Evolutionary conservation across 2,797 vertebrate species (phyloP).

Genomic region (Lacerta bilineata): DNA sequence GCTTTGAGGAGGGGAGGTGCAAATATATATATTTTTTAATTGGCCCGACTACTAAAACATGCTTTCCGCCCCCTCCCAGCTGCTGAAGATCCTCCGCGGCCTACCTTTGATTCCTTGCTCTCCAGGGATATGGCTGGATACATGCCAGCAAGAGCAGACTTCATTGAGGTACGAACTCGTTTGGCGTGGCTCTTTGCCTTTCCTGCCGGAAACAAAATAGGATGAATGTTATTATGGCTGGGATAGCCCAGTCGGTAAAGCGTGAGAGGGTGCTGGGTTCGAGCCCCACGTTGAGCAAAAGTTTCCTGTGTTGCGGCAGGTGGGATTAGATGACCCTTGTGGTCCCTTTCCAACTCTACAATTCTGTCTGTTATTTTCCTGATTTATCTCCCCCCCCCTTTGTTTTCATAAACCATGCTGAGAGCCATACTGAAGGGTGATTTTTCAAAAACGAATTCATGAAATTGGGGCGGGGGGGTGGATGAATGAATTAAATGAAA

Average conservation of each 20-base stretch:
- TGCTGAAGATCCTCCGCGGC: slow-evolving; percentile 94
- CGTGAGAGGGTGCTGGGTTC: no score
- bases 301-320: no score
- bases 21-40: neutral
- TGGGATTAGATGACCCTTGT: no score
- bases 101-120: slow-evolving; percentile 94
- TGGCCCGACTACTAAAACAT: neutral
- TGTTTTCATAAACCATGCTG: neutral
- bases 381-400: neutral
- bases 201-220: neutral
- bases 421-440: neutral
- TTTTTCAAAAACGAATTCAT: no score
- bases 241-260: no score
- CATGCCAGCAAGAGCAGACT: slow-evolving; percentile 91
- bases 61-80: slow-evolving; percentile 78
- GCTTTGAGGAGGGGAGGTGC: neutral
- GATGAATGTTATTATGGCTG: neutral
- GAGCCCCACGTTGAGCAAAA: no score
- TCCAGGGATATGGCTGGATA: slow-evolving; percentile 99
- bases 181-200: neutral
- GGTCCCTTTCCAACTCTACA: no score
- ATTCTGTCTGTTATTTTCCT: neutral
- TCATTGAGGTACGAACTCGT: slow-evolving; percentile 84
- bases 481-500: neutral
- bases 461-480: no score